These are phyloP conservation scores for Microcebus ravelobensis DNA, from an alignment of 2,113 vertebrate species.

Conservation along the genomic window DNA sequence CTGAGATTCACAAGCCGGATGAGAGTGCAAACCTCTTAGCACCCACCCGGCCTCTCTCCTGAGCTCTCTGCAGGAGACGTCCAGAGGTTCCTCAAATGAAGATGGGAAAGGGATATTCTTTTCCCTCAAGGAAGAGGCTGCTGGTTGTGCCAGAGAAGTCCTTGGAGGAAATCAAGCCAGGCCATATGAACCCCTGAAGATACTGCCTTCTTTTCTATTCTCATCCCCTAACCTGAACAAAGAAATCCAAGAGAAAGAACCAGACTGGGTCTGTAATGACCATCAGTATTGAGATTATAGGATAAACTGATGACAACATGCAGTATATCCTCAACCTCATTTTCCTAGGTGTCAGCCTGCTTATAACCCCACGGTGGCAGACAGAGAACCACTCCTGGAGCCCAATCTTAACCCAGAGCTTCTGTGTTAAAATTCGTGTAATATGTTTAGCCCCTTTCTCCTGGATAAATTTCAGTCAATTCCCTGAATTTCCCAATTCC, in stretches of 20 bases:
- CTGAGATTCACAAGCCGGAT: neutral
- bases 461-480: neutral
- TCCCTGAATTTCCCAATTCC: neutral
- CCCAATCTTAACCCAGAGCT: neutral
- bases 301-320: fast-evolving
- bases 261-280: neutral
- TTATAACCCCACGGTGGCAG: neutral
- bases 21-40: too few species aligned
- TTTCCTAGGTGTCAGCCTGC: neutral
- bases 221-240: neutral
- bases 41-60: neutral
- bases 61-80: neutral
- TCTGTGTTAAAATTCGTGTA: neutral
- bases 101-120: neutral
- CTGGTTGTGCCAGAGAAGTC: fast-evolving
- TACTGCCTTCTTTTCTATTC: neutral
- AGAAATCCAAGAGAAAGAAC: neutral
- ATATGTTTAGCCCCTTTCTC: neutral
- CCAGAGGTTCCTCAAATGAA: neutral
- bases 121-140: neutral
- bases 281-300: neutral
- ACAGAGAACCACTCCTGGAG: neutral
- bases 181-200: slow-evolving; percentile 43
- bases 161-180: slow-evolving; percentile 72
- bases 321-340: neutral